phyloP scores from a whole-genome alignment of 2,113 vertebrate genomes.

The Romanogobio albipinnatus region DNA sequence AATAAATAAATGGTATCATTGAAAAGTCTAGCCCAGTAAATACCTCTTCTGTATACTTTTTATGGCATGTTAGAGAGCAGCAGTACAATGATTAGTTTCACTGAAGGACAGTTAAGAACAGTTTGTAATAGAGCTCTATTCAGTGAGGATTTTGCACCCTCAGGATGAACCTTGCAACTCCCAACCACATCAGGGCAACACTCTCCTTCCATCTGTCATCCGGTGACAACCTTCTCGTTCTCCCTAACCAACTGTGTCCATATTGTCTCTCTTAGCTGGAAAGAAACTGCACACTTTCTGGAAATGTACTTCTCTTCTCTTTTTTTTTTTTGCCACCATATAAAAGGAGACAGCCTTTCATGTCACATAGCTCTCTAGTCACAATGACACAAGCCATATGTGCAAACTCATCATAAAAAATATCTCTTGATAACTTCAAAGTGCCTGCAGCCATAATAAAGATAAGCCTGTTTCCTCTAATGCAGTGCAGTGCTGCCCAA shows the following conservation, averaged over 20 bases:
- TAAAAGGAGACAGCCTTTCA: conserved; percentile 45
- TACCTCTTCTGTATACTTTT: conserved; percentile 32
- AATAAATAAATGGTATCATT: conserved; percentile 32
- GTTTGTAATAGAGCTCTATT: conserved; percentile 31
- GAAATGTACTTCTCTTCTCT: conserved; percentile 42
- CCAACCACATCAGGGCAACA: conserved; percentile 11
- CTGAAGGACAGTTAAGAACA: conserved; percentile 24
- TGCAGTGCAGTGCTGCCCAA: conserved; percentile 39
- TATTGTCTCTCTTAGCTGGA: conserved; percentile 11
- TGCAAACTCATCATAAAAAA: conserved; percentile 57
- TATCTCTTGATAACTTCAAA: conserved; percentile 39
- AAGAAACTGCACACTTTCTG: background rate
- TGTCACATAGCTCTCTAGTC: conserved; percentile 45
- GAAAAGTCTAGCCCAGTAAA: conserved; percentile 22
- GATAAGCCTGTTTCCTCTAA: conserved; percentile 55
- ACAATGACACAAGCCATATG: conserved; percentile 54
- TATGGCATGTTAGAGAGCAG: conserved; percentile 49
- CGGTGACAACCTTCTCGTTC: conserved; percentile 26
- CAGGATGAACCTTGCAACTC: conserved; percentile 29
- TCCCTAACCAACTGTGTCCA: conserved; percentile 13
- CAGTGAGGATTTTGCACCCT: conserved; percentile 25
- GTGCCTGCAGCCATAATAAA: conserved; percentile 49
- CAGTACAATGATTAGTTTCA: conserved; percentile 45
- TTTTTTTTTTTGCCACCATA: background rate
- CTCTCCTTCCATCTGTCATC: conserved; percentile 36